Evolutionary conservation across 1,140 invertebrate species (phyloP).

Genomic region (Agrypnia vestita): DNA sequence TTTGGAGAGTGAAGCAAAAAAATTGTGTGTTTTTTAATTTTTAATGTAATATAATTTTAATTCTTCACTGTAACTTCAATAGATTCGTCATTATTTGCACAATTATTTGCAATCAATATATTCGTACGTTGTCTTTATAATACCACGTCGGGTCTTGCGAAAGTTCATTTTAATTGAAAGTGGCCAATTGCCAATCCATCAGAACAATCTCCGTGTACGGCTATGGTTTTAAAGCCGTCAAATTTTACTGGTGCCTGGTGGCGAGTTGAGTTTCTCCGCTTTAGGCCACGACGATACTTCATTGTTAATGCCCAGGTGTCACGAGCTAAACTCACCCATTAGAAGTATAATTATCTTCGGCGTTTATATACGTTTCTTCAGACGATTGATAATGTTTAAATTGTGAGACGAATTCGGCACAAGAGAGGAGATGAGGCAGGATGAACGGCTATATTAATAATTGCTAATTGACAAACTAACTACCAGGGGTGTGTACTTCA

Average conservation of each 20-base stretch:
- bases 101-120: conserved; percentile 7
- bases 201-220: background rate
- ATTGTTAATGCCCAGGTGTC: conserved; percentile 33
- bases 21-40: too few relatives aligned
- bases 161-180: background rate
- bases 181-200: conserved; percentile 1
- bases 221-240: background rate
- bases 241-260: background rate
- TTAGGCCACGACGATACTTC: conserved; percentile 8
- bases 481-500: too few relatives aligned
- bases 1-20: too few relatives aligned
- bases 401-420: too few relatives aligned
- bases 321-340: background rate
- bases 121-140: too few relatives aligned
- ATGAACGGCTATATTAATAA: too few relatives aligned
- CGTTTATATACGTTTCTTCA: background rate
- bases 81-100: too few relatives aligned
- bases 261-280: conserved; percentile 23
- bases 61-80: too few relatives aligned
- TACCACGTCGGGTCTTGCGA: background rate
- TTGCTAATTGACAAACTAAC: too few relatives aligned
- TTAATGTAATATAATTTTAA: too few relatives aligned
- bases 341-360: conserved; percentile 7
- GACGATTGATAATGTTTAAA: background rate
- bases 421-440: too few relatives aligned